Base-by-base conservation (phyloP, 2,888 invertebrate species). In the Scrobipalpa costella region DNA sequence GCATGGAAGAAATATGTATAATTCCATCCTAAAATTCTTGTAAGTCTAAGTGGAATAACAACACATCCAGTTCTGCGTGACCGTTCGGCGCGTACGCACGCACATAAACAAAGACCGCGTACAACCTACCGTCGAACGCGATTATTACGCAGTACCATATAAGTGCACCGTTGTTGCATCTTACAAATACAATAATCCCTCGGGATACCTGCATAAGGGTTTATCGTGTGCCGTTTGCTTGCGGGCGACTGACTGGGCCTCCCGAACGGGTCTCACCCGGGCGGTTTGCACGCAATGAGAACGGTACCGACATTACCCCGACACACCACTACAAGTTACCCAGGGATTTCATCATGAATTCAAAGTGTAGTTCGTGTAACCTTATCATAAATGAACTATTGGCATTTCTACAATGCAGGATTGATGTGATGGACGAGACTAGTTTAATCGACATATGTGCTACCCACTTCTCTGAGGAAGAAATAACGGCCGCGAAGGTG, bases 281-380 rank as follows among this genome's bases (percentile, higher is more conserved):
- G 7, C 11, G 44, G 44, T 44, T 44, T 3, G 44, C 44, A 44
- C 44, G 44, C 44, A 44, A 44, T 44, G 44, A 44, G 44, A 44
- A 11, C 13, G 44, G 44, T 44, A n/a, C 15, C 11, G 3, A 44
- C 11, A 2, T 7, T 11, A 6, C 13, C 6, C 11, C 13, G 3
- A n/a, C 3, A 6, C 11, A 44, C 44, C 44, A 7, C 11, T 11
- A 34, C 34, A 34, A 34, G 5, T 5, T 3, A n/a, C 13, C 11
- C 15, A 44, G 44, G 13, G 6, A 3, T 13, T 44, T 7, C 44
- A 44, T 5, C 6, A 44, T 44, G 44, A n/a, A 6, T 8, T 11
- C 11, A n/a, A 44, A 13, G 11, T 44, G 44, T n/a, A 8, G 3
- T 5, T 44, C 44, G 13, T 44, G 44, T 13, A 44, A 44, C 15